Conservation (phyloP, 2,113 vertebrate species). For the Plecturocebus donacophilus region DNA sequence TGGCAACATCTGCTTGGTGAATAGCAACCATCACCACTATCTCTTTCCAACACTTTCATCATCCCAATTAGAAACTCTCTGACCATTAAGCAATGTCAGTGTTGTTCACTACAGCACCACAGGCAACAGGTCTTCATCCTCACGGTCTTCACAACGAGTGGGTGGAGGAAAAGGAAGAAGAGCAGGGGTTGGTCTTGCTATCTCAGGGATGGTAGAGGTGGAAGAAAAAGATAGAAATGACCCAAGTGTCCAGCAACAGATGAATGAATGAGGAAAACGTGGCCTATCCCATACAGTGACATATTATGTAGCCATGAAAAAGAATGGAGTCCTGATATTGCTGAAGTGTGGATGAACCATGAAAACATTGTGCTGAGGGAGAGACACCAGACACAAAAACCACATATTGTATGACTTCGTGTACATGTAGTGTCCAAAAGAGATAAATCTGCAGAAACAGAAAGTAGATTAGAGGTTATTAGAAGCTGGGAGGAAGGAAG, state of each 20-base stretch:
- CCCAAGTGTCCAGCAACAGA: neutral
- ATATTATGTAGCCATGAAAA: neutral
- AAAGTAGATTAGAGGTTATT: neutral
- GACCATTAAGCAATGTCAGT: no score
- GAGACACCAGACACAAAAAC: neutral
- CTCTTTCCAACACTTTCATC: no score
- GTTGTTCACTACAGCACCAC: neutral
- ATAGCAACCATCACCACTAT: no score
- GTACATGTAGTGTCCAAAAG: neutral
- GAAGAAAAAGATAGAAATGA: neutral
- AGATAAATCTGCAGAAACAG: neutral
- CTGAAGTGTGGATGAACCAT: neutral
- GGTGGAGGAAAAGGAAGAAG: no score
- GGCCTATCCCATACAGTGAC: neutral
- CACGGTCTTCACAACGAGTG: no score
- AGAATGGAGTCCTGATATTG: neutral
- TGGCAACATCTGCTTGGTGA: no score
- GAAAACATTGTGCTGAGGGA: neutral
- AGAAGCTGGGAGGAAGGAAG: neutral
- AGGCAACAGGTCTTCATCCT: no score
- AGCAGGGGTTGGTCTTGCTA: no score
- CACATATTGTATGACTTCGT: neutral
- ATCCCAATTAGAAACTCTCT: no score
- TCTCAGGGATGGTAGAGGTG: no score
- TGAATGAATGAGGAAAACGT: neutral